Base-by-base conservation (phyloP, 2,797 vertebrate species). In the Microctenopoma stevenorrisi region DNA sequence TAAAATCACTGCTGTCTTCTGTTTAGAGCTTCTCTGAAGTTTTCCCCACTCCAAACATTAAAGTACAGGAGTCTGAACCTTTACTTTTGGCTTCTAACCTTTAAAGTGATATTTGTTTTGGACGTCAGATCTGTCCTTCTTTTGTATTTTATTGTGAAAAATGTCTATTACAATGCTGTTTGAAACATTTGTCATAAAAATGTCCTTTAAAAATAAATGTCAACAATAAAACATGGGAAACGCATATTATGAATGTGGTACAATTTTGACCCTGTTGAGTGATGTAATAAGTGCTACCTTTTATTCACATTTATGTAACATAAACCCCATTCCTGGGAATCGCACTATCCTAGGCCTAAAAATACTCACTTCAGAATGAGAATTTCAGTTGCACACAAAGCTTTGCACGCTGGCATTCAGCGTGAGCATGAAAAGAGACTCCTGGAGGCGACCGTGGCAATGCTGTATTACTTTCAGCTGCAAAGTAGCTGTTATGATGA, bases 1-100 rank as follows among this genome's bases (percentile, higher is more conserved):
- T 25, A 53, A 71, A 74, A 64, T 79, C 60, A 50, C 16, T 22
- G n/a, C 30, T 63, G 56, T 50, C 56, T 58, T 68, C 52, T 66
- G 68, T 64, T 79, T 43, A 68, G 13, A 57, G 26, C 42, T 47
- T 30, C 56, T 54, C 25, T 49, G 47, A 54, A 37, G 47, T 60
- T 59, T 22, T 38, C 43, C 2, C 12, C 25, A 16, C 26, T 30
- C 8, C 4, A 26, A 52, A 28, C 40, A 63, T 56, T 42, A 43
- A 48, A 56, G 59, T 16, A 64, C 26, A 58, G 18, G 1, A 48
- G 25, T n/a, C n/a, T 60, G 4, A 2, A 22, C 26, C 52, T 79
- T 59, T 68, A 43, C 72, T 49, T 25, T 55, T 53, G n/a, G 42
- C 28, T 53, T 28, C 35, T 28, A 56, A 64, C 56, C 38, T 51